Conservation (phyloP, 2,888 invertebrate species). For the Ophraella communa region DNA sequence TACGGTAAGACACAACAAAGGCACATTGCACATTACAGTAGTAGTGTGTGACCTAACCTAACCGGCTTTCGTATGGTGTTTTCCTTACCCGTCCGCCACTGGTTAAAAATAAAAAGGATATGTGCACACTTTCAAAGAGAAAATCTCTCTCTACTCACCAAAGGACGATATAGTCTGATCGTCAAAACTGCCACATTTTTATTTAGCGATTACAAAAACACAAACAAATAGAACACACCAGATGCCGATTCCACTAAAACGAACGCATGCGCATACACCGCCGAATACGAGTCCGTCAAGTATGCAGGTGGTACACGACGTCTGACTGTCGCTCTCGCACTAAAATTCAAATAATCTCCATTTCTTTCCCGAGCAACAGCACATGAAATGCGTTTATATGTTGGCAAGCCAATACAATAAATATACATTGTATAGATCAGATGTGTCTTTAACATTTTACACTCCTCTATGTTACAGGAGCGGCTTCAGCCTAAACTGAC, state of each 20-base stretch:
- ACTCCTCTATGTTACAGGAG: slow-evolving; percentile 3
- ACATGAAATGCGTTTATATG: slow-evolving; percentile 12
- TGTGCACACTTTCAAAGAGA: not conserved
- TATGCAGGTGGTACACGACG: slow-evolving; percentile 17
- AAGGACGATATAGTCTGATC: slow-evolving; percentile 14
- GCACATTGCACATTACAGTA: too few species aligned
- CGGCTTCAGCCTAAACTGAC: not conserved
- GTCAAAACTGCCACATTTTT: slow-evolving; percentile 22
- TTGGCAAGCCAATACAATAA: slow-evolving; percentile 11
- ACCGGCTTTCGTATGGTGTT: slow-evolving; percentile 7
- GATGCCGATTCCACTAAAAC: slow-evolving; percentile 7
- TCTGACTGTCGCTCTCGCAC: slow-evolving; percentile 8
- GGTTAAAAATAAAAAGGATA: slow-evolving; percentile 4
- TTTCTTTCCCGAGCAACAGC: slow-evolving; percentile 9
- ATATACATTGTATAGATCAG: slow-evolving; percentile 9
- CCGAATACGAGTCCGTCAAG: not conserved
- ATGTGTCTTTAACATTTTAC: slow-evolving; percentile 2
- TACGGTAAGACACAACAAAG: slow-evolving; percentile 1
- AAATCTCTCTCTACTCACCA: slow-evolving; percentile 10
- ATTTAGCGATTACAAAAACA: slow-evolving; percentile 7
- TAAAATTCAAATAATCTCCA: slow-evolving; percentile 17
- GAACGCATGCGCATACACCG: slow-evolving; percentile 15
- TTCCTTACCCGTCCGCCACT: not conserved
- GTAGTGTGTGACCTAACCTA: slow-evolving; percentile 6
- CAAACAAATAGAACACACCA: slow-evolving; percentile 6